phyloP scores from a whole-genome alignment of 2,797 vertebrate genomes.

The Enteromius unitaeniatus region DNA sequence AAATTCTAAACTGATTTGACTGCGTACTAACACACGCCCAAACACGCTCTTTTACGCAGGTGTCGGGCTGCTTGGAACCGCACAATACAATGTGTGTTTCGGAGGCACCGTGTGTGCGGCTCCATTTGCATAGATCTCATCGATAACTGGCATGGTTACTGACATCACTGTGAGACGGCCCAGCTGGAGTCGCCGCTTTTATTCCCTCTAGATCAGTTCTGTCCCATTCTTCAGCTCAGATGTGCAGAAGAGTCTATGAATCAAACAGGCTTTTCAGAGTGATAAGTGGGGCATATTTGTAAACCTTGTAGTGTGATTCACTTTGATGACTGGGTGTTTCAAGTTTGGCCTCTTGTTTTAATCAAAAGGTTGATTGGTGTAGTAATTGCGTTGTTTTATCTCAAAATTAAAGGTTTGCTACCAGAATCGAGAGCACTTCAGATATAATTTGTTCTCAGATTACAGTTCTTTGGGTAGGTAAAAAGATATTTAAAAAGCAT shows the following conservation, averaged over 20 bases:
- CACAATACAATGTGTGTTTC: conserved; percentile 11
- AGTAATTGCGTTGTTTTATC: conserved; percentile 52
- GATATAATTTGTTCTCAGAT: neutral
- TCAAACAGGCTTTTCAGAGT: conserved; percentile 2
- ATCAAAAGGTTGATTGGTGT: conserved; percentile 52
- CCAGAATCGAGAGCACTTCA: neutral
- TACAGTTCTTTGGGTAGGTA: conserved; percentile 12
- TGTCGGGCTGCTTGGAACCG: neutral
- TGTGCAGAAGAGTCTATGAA: neutral
- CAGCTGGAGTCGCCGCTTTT: neutral
- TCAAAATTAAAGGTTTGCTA: conserved; percentile 41
- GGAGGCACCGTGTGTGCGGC: neutral
- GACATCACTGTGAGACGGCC: conserved; percentile 18
- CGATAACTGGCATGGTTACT: conserved; percentile 30
- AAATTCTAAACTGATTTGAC: conserved; percentile 32
- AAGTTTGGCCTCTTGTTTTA: conserved; percentile 14
- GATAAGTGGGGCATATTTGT: neutral
- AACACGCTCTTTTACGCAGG: conserved; percentile 16
- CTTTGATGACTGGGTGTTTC: conserved; percentile 12
- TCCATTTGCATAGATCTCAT: conserved; percentile 41
- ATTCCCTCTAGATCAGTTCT: neutral
- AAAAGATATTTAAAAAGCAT: neutral
- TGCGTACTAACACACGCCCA: neutral
- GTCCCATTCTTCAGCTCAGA: neutral
- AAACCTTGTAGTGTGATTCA: neutral